Conservation (phyloP, 2,113 vertebrate genomes). For the Micronycteris hirsuta region DNA sequence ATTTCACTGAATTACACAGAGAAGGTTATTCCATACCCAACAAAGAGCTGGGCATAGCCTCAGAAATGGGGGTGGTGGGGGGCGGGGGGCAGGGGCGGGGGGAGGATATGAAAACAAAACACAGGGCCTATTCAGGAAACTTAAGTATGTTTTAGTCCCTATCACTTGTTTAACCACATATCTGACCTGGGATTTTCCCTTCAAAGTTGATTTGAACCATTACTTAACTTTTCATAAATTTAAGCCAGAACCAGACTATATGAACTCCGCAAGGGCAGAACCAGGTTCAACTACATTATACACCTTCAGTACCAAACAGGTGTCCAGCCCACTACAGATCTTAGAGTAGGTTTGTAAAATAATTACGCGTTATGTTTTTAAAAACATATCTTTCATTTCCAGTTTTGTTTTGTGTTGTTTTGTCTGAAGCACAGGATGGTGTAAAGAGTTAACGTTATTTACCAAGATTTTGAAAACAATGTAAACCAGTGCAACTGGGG, state of each 20-base stretch:
- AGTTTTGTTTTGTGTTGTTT: background rate
- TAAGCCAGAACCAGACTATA: background rate
- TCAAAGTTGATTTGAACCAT: background rate
- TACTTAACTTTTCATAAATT: background rate
- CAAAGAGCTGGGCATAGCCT: background rate
- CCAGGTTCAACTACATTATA: background rate
- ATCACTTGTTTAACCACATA: background rate
- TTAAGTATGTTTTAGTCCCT: background rate
- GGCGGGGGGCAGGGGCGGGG: accelerated
- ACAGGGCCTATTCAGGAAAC: background rate
- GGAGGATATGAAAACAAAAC: background rate
- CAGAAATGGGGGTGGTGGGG: background rate
- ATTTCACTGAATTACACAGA: background rate
- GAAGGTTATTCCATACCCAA: background rate
- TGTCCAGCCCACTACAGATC: background rate
- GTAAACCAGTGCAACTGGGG: background rate
- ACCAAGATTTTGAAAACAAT: background rate
- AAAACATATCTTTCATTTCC: background rate
- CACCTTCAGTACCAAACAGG: background rate
- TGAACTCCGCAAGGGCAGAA: background rate
- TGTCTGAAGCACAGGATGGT: background rate
- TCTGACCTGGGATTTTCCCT: background rate
- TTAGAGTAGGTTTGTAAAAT: background rate
- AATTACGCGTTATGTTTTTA: background rate
- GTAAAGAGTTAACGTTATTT: background rate